Evolutionary conservation across 2,113 vertebrate species (phyloP), one percentile per base, ranked within the genome.

Genomic region (Zosterops borbonicus): DNA sequence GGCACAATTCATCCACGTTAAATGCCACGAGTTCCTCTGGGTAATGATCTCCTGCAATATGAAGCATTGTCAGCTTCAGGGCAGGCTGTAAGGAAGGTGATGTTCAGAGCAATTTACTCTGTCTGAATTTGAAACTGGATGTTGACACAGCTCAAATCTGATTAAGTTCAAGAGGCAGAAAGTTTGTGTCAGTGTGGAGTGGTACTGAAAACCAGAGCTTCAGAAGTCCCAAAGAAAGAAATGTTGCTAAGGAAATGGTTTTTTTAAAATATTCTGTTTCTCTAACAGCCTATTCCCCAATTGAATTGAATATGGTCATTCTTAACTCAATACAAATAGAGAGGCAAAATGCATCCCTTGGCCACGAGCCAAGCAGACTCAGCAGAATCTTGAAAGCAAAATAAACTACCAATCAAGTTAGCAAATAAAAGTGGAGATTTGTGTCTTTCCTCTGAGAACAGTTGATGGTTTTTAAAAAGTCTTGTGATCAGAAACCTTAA

Each of bases 371-470:
- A 95, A 78, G 76, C 80, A 81, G 80, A 75, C 52, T 93, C 94
- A 94, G 94, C 96, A 96, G 73, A 69, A 89, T 70, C 63, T 47
- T 73, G 49, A 87, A 91, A 58, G 89, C 46, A 91, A 91, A 94
- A 89, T 44, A 84, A 94, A 87, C 24, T 50, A 53, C 83, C 84
- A 65, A 89, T 78, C 77, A 85, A 88, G 77, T 76, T 75, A 68
- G 71, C 60, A 95, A 94, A 86, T 94, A 92, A 87, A 91, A 96
- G 65, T 65, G 62, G 60, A 87, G 74, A 96, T 96, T 70, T 87
- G 83, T 86, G 86, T 83, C 56, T 92, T 90, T 89, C 44, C 86
- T 95, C 80, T 83, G 73, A 92, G 89, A 49, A 15, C 47, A 56
- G 47, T 20, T 83, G 56, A 75, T 87, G 64, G 29, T 31, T 89